Base-by-base conservation (phyloP, 2,113 vertebrate species). In the Illadopsis cleaveri region DNA sequence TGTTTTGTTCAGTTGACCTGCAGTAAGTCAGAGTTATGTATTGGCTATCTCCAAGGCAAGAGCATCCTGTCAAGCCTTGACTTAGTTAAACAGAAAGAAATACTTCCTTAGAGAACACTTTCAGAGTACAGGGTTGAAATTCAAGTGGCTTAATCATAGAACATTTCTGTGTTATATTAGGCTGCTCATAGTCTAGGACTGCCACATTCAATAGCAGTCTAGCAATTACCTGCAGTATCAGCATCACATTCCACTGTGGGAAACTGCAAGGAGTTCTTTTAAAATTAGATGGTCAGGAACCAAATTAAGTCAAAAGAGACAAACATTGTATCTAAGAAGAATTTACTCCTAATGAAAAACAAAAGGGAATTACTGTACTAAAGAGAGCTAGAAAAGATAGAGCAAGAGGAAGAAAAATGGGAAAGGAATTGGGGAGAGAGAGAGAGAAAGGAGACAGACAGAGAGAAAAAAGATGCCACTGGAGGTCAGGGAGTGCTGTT, bases 1-100 rank as follows among this genome's bases (percentile, higher is more conserved):
- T 95, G 68, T 98, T 98, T 20, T 99, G 98, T 58, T 99, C 96
- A 5, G 11, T 98, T 97, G 11, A 98, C 98, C 99, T 99, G 87
- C 15, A 97, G 80, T 19, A 90, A 92, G n/a, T 54, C 19, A 75
- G n/a, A 58, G 28, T 9, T 24, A 30, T 66, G 15, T 33, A 61
- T 6, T 57, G 7, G 37, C 31, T 57, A 17, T 20, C 24, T 15
- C n/a, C 15, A n/a, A 53, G 21, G 37, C 20, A 88, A 51, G 33
- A 82, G 4, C 18, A 70, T 37, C n/a, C 20, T 70, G 27, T 79
- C 19, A 89, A 81, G 56, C 28, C 51, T 73, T 64, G 33, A 10
- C 47, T 87, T 61, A 60, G 17, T 44, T 24, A 60, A 70, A 21
- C 10, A 58, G 9, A 21, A 89, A 80, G 12, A 71, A 93, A 68